Base-by-base conservation (phyloP, 2,888 invertebrate genomes). In the Hemicrepidius hirtus region DNA sequence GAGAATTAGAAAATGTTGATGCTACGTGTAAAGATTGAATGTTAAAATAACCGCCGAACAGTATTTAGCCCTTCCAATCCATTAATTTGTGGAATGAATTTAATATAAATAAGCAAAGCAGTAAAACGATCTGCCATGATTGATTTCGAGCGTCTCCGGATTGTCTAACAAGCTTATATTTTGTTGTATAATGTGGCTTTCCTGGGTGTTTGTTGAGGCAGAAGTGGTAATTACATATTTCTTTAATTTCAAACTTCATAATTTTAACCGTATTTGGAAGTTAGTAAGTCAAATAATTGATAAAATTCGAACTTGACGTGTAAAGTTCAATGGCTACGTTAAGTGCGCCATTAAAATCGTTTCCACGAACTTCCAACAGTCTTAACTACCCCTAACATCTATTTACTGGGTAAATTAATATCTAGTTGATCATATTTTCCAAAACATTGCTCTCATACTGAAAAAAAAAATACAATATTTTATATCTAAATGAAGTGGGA, bases 71-170 rank as follows among this genome's bases (percentile, higher is more conserved):
- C 12, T 6, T 12, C 20, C 37, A 13, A n/a, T 20, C 13, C 5
- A 37, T 57, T 57, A 57, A 57, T 20, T 60, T 59, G 41, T 24
- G 40, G 35, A 60, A 41, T 40, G 60, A 60, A 60, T 44, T 21
- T 60, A 67, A 67, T 67, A 35, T 67, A 67, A 59, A 66, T 66
- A 66, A 40, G 35, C 55, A n/a, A 32, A 12, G 10, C 12, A 67
- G 53, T 46, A 70, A 66, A 70, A 46, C 49, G 70, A 76, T 77
- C 83, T 86, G 87, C 87, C 87, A 87, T 87, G 86, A 87, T 87
- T 85, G 86, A 86, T 86, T 86, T 82, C 77, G 78, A 85, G 86
- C 87, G 86, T 86, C 85, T 83, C 81, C 83, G 79, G 79, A 79
- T 78, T 77, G 74, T 72, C 77, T 76, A 77, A 78, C 80, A 81